Conservation (phyloP, 2,113 vertebrate species). For the Ptilonorhynchus violaceus region DNA sequence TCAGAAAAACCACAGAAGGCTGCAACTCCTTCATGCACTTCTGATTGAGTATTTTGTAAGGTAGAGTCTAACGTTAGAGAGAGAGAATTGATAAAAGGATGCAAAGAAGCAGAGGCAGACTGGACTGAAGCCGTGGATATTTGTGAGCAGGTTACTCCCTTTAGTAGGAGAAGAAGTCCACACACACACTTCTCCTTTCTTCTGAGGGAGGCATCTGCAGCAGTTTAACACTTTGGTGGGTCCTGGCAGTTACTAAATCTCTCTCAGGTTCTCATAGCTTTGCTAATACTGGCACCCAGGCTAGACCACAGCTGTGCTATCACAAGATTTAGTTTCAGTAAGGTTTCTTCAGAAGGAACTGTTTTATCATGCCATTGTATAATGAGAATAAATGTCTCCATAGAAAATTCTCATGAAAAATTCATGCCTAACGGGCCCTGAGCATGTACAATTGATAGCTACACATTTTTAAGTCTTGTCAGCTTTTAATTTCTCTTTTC, state of each 20-base stretch:
- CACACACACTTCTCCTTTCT: not conserved
- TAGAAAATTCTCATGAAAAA: conserved; percentile 30
- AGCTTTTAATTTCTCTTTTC: not conserved
- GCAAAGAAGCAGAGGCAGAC: not conserved
- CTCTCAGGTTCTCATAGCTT: not conserved
- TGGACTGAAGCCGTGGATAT: not conserved
- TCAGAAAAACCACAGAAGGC: not conserved
- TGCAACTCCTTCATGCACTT: not conserved
- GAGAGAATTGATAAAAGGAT: not conserved
- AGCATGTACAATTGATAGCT: not conserved
- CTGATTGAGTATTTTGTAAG: not conserved
- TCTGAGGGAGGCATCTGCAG: not conserved
- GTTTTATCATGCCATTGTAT: conserved; percentile 2
- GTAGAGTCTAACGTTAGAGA: not conserved
- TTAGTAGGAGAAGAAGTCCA: not conserved
- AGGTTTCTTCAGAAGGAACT: conserved; percentile 28
- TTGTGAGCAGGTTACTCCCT: not conserved
- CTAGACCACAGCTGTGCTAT: conserved; percentile 28
- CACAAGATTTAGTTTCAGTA: conserved; percentile 34
- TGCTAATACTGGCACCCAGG: conserved; percentile 21
- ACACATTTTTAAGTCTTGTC: not conserved
- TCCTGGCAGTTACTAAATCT: conserved; percentile 39
- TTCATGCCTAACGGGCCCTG: not conserved
- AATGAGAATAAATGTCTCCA: conserved; percentile 1
- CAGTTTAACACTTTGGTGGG: not conserved